Evolutionary conservation across 2,113 vertebrate genomes (phyloP).

Genomic region (Pangasianodon gigas): DNA sequence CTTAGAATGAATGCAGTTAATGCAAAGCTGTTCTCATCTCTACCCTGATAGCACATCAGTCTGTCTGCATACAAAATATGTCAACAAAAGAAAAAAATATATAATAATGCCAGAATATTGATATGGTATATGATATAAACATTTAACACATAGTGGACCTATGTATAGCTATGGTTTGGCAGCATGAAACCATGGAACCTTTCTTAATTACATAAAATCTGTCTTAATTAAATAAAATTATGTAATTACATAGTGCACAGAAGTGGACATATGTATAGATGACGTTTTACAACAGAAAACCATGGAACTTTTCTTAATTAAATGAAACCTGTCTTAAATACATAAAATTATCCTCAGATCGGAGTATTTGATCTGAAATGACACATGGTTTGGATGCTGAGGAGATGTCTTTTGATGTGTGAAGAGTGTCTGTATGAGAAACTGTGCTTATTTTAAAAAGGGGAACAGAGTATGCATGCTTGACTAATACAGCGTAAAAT

Average conservation of each 20-base stretch:
- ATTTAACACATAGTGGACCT: not conserved
- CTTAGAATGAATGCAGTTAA: not conserved
- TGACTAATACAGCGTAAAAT: not conserved
- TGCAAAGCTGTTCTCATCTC: not conserved
- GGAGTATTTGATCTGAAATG: not conserved
- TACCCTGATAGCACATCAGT: not conserved
- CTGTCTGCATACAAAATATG: not conserved
- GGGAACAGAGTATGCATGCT: not conserved
- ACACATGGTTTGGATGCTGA: not conserved
- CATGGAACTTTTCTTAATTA: not conserved
- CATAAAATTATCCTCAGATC: not conserved
- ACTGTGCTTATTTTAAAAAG: constrained; percentile 9
- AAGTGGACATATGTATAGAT: not conserved
- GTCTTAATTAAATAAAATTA: not conserved
- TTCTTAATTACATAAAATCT: not conserved
- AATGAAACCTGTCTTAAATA: not conserved
- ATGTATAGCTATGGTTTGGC: not conserved
- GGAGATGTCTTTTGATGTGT: not conserved
- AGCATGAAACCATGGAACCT: not conserved
- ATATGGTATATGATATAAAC: not conserved
- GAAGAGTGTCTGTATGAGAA: too few species aligned
- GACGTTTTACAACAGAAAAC: not conserved
- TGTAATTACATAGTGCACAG: too few species aligned
- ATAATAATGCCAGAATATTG: not conserved
- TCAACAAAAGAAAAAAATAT: not conserved